Evolutionary conservation across 2,113 vertebrate species (phyloP).

Genomic region (Pardalotus punctatus): DNA sequence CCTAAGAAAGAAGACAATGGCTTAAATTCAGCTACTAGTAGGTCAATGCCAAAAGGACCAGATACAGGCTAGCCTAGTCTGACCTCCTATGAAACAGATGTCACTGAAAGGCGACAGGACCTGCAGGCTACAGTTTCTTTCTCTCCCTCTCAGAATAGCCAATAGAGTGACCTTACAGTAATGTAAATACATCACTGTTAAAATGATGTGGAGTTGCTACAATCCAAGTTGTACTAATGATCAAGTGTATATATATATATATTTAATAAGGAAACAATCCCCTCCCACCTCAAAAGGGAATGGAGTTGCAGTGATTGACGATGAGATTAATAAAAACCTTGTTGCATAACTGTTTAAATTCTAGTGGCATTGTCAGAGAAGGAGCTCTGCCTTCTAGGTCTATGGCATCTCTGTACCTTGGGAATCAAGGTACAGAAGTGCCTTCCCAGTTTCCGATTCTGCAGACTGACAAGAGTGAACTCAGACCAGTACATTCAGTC

Average conservation of each 20-base stretch:
- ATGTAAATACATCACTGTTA: not conserved
- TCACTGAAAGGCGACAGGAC: not conserved
- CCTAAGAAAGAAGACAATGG: not conserved
- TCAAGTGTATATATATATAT: not conserved
- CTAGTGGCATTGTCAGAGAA: not conserved
- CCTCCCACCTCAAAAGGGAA: not conserved
- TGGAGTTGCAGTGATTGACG: not conserved
- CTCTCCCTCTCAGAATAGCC: not conserved
- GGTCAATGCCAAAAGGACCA: not conserved
- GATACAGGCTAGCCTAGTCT: not conserved
- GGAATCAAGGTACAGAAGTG: fast-evolving
- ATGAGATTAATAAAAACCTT: not conserved
- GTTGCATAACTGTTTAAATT: not conserved
- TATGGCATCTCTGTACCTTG: not conserved
- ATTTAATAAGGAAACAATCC: not conserved
- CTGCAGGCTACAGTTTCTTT: fast-evolving
- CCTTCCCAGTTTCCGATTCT: not conserved
- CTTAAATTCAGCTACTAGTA: not conserved
- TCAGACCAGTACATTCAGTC: not conserved
- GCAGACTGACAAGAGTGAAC: not conserved
- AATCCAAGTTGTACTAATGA: not conserved
- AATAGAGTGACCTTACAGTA: not conserved
- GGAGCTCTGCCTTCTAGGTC: not conserved
- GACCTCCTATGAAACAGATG: not conserved
- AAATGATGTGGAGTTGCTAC: not conserved